These are phyloP conservation scores for Criorhina ranunculi DNA, from an alignment of 2,888 invertebrate genomes.

Conservation along the genomic window DNA sequence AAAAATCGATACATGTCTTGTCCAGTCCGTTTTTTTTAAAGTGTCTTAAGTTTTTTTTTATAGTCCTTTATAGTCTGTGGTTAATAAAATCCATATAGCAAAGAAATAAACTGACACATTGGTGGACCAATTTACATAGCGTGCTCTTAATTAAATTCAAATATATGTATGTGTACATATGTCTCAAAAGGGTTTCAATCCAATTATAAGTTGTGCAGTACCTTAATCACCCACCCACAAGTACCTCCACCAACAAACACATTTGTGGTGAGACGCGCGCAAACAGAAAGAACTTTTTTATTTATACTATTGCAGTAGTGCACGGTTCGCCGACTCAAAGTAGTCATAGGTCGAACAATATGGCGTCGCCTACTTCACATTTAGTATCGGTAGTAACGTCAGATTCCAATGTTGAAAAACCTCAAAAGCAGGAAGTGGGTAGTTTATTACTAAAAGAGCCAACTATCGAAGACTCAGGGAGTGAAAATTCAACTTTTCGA, in stretches of 20 bases:
- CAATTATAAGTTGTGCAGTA: constrained; percentile 56
- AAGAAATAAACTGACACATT: constrained; percentile 17
- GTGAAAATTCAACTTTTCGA: constrained; percentile 34
- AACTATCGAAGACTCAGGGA: not conserved
- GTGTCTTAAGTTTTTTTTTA: constrained; percentile 2
- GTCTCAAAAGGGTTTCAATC: constrained; percentile 52
- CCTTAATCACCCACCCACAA: constrained; percentile 17
- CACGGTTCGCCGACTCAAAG: constrained; percentile 40
- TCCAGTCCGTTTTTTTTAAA: constrained; percentile 32
- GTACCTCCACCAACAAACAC: constrained; percentile 3
- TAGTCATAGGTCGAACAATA: constrained; percentile 48
- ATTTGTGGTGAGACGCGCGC: constrained; percentile 49
- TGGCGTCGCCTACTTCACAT: constrained; percentile 63
- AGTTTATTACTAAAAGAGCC: constrained; percentile 26
- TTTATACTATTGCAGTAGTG: constrained; percentile 24
- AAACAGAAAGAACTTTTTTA: constrained; percentile 20
- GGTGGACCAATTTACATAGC: constrained; percentile 14
- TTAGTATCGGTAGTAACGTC: constrained; percentile 35
- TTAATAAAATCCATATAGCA: not conserved
- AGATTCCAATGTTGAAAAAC: constrained; percentile 19
- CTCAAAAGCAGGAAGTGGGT: constrained; percentile 15
- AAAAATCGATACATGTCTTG: constrained; percentile 57
- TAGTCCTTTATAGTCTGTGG: not conserved
- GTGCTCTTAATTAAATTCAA: constrained; percentile 60
- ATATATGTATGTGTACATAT: not conserved